Evolutionary conservation across 1,140 invertebrate genomes (phyloP), one percentile per base, ranked within the genome.

Genomic region (Tetramorium simillimum): DNA sequence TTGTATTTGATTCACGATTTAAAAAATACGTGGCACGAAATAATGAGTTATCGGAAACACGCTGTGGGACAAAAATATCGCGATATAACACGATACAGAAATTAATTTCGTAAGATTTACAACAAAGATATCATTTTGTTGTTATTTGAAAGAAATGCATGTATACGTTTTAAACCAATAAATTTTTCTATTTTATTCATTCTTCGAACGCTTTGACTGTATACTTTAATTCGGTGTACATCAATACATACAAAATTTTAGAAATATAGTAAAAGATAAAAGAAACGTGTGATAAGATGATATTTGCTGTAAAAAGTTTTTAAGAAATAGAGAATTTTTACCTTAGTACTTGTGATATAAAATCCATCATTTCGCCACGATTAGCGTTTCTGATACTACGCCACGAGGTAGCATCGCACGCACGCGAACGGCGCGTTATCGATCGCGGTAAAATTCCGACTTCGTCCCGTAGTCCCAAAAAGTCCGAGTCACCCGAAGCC

Each of bases 401-500:
- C 53, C n/a, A 40, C 69, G 21, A 28, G 67, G 51, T 82, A 43
- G n/a, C 14, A 72, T 82, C 24, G 37, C 37, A 58, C 51, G 80
- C 67, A 82, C 65, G 37, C 80, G 53, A 49, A 24, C 40, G 53
- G 24, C 6, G 40, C 53, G 40, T 56, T 84, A 84, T 84, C 40
- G 80, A 84, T 84, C 69, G 51, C 82, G 70, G 14, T 46, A 60
- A 86, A 69, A 85, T 78, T 67, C 51, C 58, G 73, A 78, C 60
- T 60, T 67, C 24, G 77, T 65, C 37, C 63, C 21, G 51, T 24
- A 58, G 43, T 40, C 21, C 62, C 60, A 14, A 89, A 88, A 89
- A 87, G 76, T 72, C 24, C 86, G 81, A 89, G 53, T 78, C 67
- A 70, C 53, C 63, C 77, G 70, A 63, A 89, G 80, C 43, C 51